Percentiles rank a stretch among this genome's conserved stretches.
Conservation (phyloP, 2,888 invertebrate genomes). For the Yponomeuta evonymella region DNA sequence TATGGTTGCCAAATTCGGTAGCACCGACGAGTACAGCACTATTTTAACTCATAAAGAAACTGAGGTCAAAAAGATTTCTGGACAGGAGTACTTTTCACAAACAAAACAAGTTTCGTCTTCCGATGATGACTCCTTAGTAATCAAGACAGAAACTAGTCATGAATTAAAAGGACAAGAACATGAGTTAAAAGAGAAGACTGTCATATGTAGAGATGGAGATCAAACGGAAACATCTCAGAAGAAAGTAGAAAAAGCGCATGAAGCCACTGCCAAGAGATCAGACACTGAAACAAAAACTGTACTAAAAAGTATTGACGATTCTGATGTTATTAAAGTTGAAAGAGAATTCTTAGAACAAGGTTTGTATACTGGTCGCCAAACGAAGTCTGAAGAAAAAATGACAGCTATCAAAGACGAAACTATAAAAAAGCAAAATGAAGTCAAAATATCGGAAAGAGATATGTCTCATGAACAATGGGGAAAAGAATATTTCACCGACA, state of each 20-base stretch:
- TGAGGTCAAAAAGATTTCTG: constrained; percentile 66
- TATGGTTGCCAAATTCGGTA: constrained; percentile 60
- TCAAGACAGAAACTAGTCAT: constrained; percentile 66
- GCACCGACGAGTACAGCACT: constrained; percentile 51
- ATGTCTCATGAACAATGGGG: constrained; percentile 73
- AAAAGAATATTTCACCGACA: constrained; percentile 71
- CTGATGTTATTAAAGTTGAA: constrained; percentile 58
- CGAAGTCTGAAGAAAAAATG: constrained; percentile 69
- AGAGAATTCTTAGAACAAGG: constrained; percentile 66
- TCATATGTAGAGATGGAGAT: constrained; percentile 59
- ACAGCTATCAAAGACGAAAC: constrained; percentile 69
- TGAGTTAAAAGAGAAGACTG: constrained; percentile 67
- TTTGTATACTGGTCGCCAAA: constrained; percentile 61
- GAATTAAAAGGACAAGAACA: constrained; percentile 69
- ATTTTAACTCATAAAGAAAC: constrained; percentile 72
- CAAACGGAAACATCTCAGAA: constrained; percentile 70
- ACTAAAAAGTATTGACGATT: constrained; percentile 60
- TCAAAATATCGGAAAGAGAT: constrained; percentile 72
- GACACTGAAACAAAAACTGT: constrained; percentile 68
- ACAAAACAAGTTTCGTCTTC: constrained; percentile 69
- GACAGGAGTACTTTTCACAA: constrained; percentile 66
- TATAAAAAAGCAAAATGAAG: constrained; percentile 63
- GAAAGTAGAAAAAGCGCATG: constrained; percentile 70
- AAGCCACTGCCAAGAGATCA: constrained; percentile 64
- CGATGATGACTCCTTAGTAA: constrained; percentile 65